Percentiles rank a stretch among this genome's conserved stretches.
Conservation (phyloP, 2,888 invertebrate species). For the Ophonus ardosiacus region DNA sequence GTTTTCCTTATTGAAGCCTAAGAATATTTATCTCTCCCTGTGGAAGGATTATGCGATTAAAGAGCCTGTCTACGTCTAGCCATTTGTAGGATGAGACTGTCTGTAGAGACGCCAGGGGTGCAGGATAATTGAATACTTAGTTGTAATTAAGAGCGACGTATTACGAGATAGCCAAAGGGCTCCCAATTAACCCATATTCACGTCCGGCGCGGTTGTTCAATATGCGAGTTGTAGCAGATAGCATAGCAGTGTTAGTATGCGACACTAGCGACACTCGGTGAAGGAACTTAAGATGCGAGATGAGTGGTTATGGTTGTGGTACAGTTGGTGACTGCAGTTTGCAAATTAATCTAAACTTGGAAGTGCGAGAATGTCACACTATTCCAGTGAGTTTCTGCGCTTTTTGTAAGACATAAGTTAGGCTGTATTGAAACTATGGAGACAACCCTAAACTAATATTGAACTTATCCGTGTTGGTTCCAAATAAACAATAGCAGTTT, state of each 20-base stretch:
- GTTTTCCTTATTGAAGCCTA: neutral
- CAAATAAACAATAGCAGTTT: too few relatives aligned
- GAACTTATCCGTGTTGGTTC: too few relatives aligned
- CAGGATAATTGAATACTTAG: conserved; percentile 45
- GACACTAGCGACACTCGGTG: neutral
- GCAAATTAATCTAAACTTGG: too few relatives aligned
- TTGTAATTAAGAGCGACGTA: conserved; percentile 44
- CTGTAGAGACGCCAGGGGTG: neutral
- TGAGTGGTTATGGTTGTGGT: too few relatives aligned
- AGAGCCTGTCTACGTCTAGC: neutral
- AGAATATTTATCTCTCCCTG: neutral
- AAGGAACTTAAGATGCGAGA: neutral
- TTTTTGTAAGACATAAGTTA: too few relatives aligned
- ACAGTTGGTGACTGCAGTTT: too few relatives aligned
- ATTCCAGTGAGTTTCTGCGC: too few relatives aligned
- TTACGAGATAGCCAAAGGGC: conserved; percentile 46
- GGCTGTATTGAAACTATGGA: too few relatives aligned
- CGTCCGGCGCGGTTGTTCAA: neutral
- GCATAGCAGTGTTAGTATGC: neutral
- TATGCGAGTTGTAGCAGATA: neutral
- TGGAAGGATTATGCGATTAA: neutral
- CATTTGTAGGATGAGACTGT: neutral
- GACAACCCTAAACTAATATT: too few relatives aligned
- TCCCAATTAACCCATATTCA: conserved; percentile 46
- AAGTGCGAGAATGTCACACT: too few relatives aligned